A percentile compares a stretch with the other conserved stretches of the same genome.
Conservation (phyloP, 2,113 vertebrate species). For the Callocephalon fimbriatum region DNA sequence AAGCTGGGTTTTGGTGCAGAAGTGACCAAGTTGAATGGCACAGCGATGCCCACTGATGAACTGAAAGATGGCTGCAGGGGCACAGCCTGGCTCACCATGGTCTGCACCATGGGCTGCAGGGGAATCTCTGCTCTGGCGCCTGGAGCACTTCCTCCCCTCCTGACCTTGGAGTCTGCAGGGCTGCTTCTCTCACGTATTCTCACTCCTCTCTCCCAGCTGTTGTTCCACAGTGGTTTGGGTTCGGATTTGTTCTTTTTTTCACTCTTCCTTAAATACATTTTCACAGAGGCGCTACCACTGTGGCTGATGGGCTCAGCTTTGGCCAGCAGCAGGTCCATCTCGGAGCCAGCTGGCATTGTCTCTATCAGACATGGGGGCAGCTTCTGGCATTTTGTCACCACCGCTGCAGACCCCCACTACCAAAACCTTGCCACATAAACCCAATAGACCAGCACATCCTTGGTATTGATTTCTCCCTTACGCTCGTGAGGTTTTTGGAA, state of each 20-base stretch:
- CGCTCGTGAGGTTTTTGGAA: background rate
- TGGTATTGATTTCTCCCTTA: background rate
- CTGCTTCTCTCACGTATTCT: background rate
- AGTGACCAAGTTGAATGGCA: background rate
- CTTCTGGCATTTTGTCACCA: background rate
- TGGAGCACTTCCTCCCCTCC: background rate
- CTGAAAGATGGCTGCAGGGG: background rate
- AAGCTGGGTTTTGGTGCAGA: background rate
- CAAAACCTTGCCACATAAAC: background rate
- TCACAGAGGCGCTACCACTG: background rate
- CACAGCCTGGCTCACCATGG: background rate
- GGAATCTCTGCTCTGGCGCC: background rate
- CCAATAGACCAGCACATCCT: background rate
- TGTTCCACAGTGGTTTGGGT: background rate
- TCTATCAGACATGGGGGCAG: background rate
- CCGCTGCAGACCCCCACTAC: background rate
- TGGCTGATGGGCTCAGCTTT: background rate
- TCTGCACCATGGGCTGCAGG: rapidly evolving
- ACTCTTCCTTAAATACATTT: rapidly evolving
- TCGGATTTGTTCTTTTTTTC: background rate
- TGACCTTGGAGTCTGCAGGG: background rate
- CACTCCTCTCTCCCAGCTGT: background rate
- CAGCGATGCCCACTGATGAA: background rate
- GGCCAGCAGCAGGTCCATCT: background rate
- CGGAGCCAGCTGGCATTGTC: background rate